Conservation (phyloP, 2,888 invertebrate genomes). For the Pharmacophagus antenor region DNA sequence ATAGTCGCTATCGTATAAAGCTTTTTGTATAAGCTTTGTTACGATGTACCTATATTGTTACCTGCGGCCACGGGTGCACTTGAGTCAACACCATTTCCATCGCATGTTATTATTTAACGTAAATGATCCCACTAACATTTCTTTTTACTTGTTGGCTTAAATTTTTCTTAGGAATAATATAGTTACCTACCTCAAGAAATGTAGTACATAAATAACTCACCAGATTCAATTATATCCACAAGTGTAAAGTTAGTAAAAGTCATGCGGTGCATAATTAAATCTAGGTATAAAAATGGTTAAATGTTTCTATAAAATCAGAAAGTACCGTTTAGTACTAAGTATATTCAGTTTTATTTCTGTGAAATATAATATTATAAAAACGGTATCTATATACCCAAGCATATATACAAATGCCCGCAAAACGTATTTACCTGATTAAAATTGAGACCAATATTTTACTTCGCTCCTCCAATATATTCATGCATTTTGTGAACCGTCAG, state of each 20-base stretch:
- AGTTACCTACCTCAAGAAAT: not conserved
- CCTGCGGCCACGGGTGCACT: conserved; percentile 45
- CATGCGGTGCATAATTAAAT: too few relatives aligned
- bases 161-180: not conserved
- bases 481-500: not conserved
- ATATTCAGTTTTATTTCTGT: not conserved
- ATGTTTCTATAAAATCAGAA: not conserved
- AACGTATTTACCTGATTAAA: not conserved
- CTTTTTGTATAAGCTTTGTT: not conserved
- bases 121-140: not conserved
- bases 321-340: not conserved
- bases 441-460: not conserved
- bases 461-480: not conserved
- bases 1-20: not conserved
- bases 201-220: too few relatives aligned
- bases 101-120: conserved; percentile 33
- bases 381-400: not conserved
- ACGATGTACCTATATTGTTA: conserved; percentile 38
- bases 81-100: conserved; percentile 59
- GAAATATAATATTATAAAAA: not conserved
- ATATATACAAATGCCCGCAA: not conserved
- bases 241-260: too few relatives aligned
- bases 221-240: too few relatives aligned
- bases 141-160: not conserved
- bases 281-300: not conserved